Percentiles rank a stretch among this genome's conserved stretches.
These are phyloP conservation scores for Corapipo altera DNA, from an alignment of 2,113 vertebrate genomes.

Conservation along the genomic window DNA sequence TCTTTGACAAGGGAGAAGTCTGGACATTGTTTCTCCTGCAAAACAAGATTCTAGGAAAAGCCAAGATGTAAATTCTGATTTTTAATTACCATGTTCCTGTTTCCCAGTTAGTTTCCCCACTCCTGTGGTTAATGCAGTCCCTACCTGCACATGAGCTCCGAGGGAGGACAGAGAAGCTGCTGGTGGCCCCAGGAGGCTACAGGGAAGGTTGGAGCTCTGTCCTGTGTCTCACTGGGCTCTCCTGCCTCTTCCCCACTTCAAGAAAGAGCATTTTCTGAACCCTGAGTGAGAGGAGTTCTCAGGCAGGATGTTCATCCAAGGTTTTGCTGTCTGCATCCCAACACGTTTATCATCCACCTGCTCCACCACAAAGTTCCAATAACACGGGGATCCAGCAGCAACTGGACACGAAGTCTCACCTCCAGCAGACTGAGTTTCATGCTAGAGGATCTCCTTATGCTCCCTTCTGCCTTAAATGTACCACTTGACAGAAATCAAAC, in stretches of 20 bases:
- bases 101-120: background rate
- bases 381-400: background rate
- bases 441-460: background rate
- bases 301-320: background rate
- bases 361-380: background rate
- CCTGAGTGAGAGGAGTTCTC: background rate
- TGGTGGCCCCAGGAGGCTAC: fast-evolving
- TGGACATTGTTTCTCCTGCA: background rate
- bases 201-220: background rate
- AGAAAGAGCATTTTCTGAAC: background rate
- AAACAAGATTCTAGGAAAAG: background rate
- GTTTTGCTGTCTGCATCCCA: background rate
- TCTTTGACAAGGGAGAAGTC: background rate
- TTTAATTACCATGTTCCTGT: background rate
- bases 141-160: background rate
- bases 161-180: background rate
- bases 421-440: background rate
- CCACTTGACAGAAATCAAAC: background rate
- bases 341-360: fast-evolving
- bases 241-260: background rate
- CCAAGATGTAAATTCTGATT: background rate
- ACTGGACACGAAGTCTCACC: background rate
- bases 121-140: background rate
- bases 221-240: background rate
- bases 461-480: fast-evolving